Percentiles rank a stretch among this genome's conserved stretches.
Conservation (phyloP, 2,113 vertebrate species). For the Phrynocephalus versicolor region DNA sequence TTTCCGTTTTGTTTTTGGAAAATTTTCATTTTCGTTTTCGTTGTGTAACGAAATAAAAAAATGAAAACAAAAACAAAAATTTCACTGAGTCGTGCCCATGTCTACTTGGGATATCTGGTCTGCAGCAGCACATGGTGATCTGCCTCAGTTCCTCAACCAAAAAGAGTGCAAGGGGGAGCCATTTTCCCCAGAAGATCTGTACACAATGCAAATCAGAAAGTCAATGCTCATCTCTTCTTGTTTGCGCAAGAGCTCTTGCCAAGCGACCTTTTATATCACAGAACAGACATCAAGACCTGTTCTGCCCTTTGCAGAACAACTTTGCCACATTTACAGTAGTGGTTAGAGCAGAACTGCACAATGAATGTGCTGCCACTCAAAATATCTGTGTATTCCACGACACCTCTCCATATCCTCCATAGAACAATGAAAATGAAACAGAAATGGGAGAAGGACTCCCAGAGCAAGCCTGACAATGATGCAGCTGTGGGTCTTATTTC, state of each 20-base stretch:
- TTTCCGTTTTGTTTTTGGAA: too few relatives aligned
- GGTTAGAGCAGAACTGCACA: background rate
- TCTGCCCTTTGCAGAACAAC: background rate
- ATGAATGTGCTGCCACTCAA: background rate
- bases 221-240: background rate
- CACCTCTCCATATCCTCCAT: background rate
- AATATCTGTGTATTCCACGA: background rate
- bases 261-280: background rate
- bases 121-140: background rate
- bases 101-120: too few relatives aligned
- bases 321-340: background rate
- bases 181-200: background rate
- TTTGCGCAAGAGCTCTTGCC: background rate
- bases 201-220: background rate
- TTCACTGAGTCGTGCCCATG: too few relatives aligned
- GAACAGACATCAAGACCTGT: background rate
- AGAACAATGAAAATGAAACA: background rate
- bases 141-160: background rate
- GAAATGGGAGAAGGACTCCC: background rate
- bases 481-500: background rate
- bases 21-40: too few relatives aligned
- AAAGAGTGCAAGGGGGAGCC: background rate
- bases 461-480: background rate
- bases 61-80: too few relatives aligned
- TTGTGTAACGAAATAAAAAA: too few relatives aligned